Evolutionary conservation across 2,797 vertebrate genomes (phyloP).

Genomic region (Neosilurus hyrtlii): DNA sequence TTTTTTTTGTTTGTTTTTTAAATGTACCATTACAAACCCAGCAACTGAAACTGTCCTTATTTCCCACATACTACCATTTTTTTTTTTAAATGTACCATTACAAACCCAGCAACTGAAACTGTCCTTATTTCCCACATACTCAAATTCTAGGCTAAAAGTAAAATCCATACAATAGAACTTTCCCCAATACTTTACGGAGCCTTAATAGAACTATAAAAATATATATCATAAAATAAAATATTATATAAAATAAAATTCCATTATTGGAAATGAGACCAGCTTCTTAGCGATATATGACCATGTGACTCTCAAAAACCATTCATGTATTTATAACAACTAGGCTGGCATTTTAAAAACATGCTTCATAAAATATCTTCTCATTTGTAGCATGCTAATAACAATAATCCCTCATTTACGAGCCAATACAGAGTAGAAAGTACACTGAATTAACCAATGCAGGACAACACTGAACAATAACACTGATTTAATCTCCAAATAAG

Average conservation of each 20-base stretch:
- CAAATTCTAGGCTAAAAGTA: neutral
- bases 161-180: neutral
- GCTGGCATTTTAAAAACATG: neutral
- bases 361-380: neutral
- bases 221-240: no score
- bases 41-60: neutral
- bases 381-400: neutral
- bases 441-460: slow-evolving; percentile 3
- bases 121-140: neutral
- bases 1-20: no score
- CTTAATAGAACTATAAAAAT: neutral
- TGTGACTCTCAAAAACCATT: neutral
- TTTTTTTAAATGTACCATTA: neutral
- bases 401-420: neutral
- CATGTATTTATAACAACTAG: neutral
- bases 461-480: slow-evolving; percentile 15
- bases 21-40: neutral
- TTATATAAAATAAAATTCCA: no score
- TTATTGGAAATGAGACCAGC: neutral
- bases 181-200: neutral
- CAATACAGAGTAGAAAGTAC: neutral
- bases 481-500: neutral
- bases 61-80: neutral
- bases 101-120: neutral
- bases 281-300: neutral